phyloP scores from a whole-genome alignment of 1,140 invertebrate species.

The Plutomurus gul region DNA sequence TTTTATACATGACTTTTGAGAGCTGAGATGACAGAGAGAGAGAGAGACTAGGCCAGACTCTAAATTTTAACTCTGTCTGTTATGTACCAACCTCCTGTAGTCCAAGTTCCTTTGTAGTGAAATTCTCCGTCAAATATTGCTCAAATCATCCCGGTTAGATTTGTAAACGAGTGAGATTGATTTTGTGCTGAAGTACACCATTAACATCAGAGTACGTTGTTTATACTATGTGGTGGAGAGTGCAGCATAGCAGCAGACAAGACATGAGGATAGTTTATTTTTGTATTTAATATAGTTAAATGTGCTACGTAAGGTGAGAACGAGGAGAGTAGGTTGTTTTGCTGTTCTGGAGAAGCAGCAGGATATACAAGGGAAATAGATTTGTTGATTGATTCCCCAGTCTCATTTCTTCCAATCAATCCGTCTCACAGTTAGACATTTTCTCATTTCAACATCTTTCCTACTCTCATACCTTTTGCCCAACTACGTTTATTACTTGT shows the following conservation, averaged over 20 bases:
- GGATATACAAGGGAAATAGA: constrained; percentile 7
- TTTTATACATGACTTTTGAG: too few species aligned
- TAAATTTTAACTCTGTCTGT: too few species aligned
- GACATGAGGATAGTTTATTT: constrained; percentile 14
- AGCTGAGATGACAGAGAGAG: too few species aligned
- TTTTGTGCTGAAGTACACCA: not conserved
- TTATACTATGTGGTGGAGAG: too few species aligned
- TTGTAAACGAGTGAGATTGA: not conserved
- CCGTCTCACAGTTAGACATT: constrained; percentile 42
- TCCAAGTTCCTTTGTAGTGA: constrained; percentile 11
- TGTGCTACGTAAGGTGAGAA: not conserved
- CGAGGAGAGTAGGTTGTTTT: not conserved
- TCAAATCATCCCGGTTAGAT: not conserved
- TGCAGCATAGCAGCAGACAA: not conserved
- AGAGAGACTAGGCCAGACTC: too few species aligned
- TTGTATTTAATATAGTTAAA: not conserved
- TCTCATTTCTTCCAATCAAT: constrained; percentile 38
- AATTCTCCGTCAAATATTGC: constrained; percentile 16
- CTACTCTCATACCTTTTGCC: not conserved
- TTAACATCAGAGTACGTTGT: not conserved
- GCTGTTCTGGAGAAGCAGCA: constrained; percentile 11
- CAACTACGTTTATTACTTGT: not conserved
- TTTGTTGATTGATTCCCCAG: constrained; percentile 30
- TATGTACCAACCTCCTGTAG: constrained; percentile 28
- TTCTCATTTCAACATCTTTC: constrained; percentile 37